Conservation (phyloP, 2,888 invertebrate genomes). For the Dynastes grantii region DNA sequence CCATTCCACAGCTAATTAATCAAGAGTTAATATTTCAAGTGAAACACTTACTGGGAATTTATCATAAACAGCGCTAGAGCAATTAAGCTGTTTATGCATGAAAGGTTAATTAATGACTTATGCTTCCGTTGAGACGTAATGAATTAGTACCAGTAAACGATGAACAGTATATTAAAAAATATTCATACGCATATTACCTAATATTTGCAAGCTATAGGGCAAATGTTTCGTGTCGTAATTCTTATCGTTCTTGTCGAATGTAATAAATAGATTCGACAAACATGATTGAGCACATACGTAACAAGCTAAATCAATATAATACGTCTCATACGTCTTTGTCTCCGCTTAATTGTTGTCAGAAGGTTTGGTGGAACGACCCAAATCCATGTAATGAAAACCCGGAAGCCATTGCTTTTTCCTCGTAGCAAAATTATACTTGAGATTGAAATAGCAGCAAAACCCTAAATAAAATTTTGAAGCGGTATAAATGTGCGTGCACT, state of each 20-base stretch:
- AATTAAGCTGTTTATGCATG: conserved; percentile 34
- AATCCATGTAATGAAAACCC: neutral
- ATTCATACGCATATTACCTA: neutral
- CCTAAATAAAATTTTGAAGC: too few relatives aligned
- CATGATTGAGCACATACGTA: conserved; percentile 6
- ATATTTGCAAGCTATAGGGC: neutral
- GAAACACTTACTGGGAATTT: conserved; percentile 19
- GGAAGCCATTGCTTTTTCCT: too few relatives aligned
- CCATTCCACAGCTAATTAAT: conserved; percentile 17
- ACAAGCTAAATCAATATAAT: conserved; percentile 19
- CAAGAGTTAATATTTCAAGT: conserved; percentile 31
- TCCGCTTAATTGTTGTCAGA: neutral
- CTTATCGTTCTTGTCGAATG: neutral
- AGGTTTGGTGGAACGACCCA: neutral
- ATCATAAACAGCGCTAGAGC: conserved; percentile 2
- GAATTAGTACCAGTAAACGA: conserved; percentile 6
- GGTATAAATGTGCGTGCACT: too few relatives aligned
- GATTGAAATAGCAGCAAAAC: too few relatives aligned
- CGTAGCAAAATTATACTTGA: too few relatives aligned
- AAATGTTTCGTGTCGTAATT: neutral
- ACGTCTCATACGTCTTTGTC: conserved; percentile 5
- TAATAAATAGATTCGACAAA: conserved; percentile 10
- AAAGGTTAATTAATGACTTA: conserved; percentile 28
- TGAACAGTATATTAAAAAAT: neutral
- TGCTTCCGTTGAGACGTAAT: conserved; percentile 15